Percentiles rank a stretch among this genome's conserved stretches.
Evolutionary conservation across 1,140 invertebrate genomes (phyloP).

Genomic region (Eumaeus atala): DNA sequence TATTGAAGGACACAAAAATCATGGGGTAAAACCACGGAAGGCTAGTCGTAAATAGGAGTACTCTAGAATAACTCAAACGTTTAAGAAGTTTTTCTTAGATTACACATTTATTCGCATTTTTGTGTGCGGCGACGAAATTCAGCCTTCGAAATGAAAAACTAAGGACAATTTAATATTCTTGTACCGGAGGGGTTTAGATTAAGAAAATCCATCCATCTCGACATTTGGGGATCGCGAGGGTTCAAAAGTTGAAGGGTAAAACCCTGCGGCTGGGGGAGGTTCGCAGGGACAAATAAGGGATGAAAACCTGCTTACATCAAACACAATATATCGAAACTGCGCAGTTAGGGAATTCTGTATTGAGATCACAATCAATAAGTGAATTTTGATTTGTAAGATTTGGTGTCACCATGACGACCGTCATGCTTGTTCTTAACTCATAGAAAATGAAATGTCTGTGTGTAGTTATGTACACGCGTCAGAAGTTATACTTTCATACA

Average conservation of each 20-base stretch:
- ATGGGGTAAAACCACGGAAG: too few species aligned
- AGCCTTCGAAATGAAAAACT: neutral
- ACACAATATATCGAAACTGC: constrained; percentile 13
- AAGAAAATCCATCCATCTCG: constrained; percentile 13
- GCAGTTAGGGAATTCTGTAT: constrained; percentile 6
- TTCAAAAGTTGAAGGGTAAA: constrained; percentile 20
- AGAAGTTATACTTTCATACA: too few species aligned
- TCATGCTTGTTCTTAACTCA: too few species aligned
- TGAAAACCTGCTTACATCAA: neutral
- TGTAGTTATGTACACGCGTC: too few species aligned
- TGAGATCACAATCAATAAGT: too few species aligned
- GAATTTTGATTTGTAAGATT: too few species aligned
- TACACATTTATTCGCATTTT: neutral
- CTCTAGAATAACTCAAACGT: too few species aligned
- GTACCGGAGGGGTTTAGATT: constrained; percentile 16
- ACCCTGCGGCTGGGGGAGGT: constrained; percentile 14
- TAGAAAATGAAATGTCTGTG: too few species aligned
- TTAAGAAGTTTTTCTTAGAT: too few species aligned
- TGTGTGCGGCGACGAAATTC: constrained; percentile 1
- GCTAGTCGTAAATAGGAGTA: too few species aligned
- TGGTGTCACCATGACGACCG: too few species aligned
- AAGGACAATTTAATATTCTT: constrained; percentile 15
- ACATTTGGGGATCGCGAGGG: constrained; percentile 17
- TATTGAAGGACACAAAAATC: too few species aligned
- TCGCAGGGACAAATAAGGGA: constrained; percentile 11